Evolutionary conservation across 2,113 vertebrate genomes (phyloP).

Genomic region (Chrysochloris asiatica): DNA sequence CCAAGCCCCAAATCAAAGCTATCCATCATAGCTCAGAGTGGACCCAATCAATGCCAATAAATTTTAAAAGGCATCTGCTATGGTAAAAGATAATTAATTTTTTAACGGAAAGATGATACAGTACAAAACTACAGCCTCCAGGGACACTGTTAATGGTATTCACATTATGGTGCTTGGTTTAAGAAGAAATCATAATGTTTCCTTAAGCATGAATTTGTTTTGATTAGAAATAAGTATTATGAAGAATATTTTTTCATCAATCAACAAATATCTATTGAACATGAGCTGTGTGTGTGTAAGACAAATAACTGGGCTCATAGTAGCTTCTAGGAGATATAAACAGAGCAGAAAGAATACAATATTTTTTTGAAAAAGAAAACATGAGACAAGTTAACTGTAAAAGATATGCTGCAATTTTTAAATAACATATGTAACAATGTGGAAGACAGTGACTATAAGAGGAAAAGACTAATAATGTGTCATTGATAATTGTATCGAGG

Average conservation of each 20-base stretch:
- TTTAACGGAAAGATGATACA: conserved; percentile 74
- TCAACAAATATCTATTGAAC: conserved; percentile 42
- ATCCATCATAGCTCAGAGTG: conserved; percentile 52
- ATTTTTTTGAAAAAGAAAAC: neutral
- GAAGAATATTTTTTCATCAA: conserved; percentile 49
- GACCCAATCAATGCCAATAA: conserved; percentile 72
- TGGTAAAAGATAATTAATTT: conserved; percentile 71
- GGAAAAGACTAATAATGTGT: neutral
- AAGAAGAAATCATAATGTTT: conserved; percentile 65
- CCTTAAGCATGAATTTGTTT: conserved; percentile 62
- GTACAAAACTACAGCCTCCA: conserved; percentile 48
- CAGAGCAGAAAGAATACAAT: neutral
- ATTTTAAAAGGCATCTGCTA: conserved; percentile 66
- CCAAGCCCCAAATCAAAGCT: conserved; percentile 59
- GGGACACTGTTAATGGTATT: conserved; percentile 38
- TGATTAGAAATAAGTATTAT: conserved; percentile 59
- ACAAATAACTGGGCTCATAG: neutral
- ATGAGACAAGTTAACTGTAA: neutral
- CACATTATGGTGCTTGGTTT: conserved; percentile 60
- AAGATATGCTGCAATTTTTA: neutral
- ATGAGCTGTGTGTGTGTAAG: neutral
- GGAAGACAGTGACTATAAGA: neutral
- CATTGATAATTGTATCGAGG: neutral
- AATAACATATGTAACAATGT: neutral
- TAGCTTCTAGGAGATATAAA: neutral